phyloP scores from a whole-genome alignment of 2,888 invertebrate genomes.

The Idaea aversata region DNA sequence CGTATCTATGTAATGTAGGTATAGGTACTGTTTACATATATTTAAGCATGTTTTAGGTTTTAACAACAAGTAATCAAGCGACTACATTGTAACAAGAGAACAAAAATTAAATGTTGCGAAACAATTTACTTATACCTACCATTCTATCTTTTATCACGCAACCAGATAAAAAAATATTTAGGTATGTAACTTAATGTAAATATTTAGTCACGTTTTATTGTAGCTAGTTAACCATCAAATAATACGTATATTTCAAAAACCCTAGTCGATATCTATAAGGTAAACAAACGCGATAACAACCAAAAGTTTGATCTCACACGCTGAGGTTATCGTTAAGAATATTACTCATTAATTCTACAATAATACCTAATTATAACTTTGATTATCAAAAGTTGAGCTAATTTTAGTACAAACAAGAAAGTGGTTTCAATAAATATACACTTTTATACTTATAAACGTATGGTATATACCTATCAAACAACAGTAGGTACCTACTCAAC shows the following conservation, averaged over 20 bases:
- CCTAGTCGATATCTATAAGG: not conserved
- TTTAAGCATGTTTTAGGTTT: no score
- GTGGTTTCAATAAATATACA: not conserved
- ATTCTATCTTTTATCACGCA: no score
- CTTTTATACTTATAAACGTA: no score
- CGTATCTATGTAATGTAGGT: no score
- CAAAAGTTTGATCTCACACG: not conserved
- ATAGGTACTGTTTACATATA: no score
- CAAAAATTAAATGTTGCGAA: no score
- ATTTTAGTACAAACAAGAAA: not conserved
- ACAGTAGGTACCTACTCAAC: no score
- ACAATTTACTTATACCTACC: no score
- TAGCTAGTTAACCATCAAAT: not conserved
- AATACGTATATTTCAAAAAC: not conserved
- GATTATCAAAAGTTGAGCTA: not conserved
- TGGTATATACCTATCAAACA: no score
- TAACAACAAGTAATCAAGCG: no score
- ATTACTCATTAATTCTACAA: slow-evolving; percentile 1
- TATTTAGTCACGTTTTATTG: not conserved
- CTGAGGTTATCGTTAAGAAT: not conserved
- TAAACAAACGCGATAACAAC: not conserved
- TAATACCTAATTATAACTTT: not conserved
- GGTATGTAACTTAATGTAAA: not conserved
- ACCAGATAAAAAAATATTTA: no score
- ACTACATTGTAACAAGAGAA: no score